Evolutionary conservation across 2,888 invertebrate genomes (phyloP).

Genomic region (Mythimna impura): DNA sequence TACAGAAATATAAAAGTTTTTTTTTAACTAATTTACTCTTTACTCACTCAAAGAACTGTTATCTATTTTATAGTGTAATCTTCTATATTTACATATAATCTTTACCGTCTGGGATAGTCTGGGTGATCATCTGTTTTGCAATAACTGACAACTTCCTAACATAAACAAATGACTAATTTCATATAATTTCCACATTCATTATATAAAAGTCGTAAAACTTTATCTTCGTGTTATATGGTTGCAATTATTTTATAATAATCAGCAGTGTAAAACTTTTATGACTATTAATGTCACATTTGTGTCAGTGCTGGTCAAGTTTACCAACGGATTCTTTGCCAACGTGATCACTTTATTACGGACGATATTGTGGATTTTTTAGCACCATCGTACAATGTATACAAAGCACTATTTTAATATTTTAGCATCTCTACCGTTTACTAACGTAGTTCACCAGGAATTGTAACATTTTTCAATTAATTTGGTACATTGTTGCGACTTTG

Average conservation of each 20-base stretch:
- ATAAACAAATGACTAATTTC: conserved; percentile 32
- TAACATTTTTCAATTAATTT: conserved; percentile 16
- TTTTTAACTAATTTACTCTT: neutral
- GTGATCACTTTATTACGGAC: conserved; percentile 34
- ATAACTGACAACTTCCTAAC: conserved; percentile 10
- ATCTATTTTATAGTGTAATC: neutral
- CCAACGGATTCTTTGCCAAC: conserved; percentile 19
- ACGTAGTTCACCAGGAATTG: conserved; percentile 5
- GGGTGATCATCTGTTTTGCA: conserved; percentile 8
- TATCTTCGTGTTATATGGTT: conserved; percentile 30
- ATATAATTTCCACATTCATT: conserved; percentile 18
- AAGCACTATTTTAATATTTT: conserved; percentile 9
- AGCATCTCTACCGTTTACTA: conserved; percentile 11
- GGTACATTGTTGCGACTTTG: neutral
- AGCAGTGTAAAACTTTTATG: conserved; percentile 36
- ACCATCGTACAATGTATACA: conserved; percentile 28
- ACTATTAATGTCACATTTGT: conserved; percentile 30
- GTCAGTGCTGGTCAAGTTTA: conserved; percentile 29
- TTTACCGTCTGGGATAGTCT: conserved; percentile 13
- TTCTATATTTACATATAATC: conserved; percentile 6
- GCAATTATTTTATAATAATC: conserved; percentile 36
- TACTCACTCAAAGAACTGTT: neutral
- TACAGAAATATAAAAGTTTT: neutral
- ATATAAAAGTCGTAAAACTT: conserved; percentile 21
- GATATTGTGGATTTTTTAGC: conserved; percentile 32